phyloP scores from a whole-genome alignment of 2,113 vertebrate species.

The Melanerpes aurifrons region DNA sequence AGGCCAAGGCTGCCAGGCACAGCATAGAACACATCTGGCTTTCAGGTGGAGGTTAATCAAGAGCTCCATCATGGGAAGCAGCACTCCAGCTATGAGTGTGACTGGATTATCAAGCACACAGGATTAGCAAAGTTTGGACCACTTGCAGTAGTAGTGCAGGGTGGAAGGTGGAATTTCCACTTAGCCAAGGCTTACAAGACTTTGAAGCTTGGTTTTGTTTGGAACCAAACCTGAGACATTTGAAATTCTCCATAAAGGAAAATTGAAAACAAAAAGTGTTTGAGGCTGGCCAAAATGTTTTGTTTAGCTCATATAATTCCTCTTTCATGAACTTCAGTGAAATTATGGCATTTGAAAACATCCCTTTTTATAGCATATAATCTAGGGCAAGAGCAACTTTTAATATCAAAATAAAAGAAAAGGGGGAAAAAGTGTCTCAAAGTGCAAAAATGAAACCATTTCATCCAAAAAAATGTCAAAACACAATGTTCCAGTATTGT shows the following conservation, averaged over 20 bases:
- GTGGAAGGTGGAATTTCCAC: conserved; percentile 23
- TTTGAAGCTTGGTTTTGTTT: conserved; percentile 37
- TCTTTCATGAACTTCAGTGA: conserved; percentile 1
- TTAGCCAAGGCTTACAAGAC: conserved; percentile 22
- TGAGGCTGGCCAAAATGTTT: conserved; percentile 39
- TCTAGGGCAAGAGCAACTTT: conserved; percentile 9
- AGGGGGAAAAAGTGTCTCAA: no score
- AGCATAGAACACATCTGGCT: neutral
- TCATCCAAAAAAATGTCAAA: conserved; percentile 37
- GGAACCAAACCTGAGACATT: conserved; percentile 27
- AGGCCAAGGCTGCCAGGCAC: neutral
- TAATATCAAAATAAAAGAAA: neutral
- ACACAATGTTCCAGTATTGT: neutral
- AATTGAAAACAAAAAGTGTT: conserved; percentile 46
- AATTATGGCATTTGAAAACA: conserved; percentile 29
- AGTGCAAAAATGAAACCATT: neutral
- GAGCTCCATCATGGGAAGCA: neutral
- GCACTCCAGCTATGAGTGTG: accelerated
- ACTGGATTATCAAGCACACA: neutral
- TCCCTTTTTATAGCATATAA: neutral
- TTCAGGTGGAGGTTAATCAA: neutral
- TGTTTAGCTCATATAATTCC: conserved; percentile 43
- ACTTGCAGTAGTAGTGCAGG: neutral
- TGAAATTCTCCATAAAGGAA: conserved; percentile 38
- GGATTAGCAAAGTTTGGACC: neutral